phyloP scores from a whole-genome alignment of 92 coral and sea anemone genomes.

The Phymanthus crucifer region DNA sequence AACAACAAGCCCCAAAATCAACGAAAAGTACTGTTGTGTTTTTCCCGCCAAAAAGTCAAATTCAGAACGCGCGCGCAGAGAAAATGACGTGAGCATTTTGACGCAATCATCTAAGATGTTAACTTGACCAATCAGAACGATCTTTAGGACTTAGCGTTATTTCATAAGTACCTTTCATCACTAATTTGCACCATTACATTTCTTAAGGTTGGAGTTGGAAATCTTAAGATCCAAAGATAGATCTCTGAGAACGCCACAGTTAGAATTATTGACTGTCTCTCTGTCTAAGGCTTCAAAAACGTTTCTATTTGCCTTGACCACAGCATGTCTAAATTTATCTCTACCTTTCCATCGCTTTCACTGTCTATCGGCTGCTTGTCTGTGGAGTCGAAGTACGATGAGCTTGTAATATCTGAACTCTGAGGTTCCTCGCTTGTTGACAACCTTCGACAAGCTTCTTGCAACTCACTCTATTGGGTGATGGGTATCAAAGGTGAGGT shows the following conservation, averaged over 20 bases:
- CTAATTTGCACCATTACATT: too few species aligned
- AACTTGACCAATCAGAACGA: too few species aligned
- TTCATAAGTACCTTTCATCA: too few species aligned
- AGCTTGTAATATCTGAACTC: background rate
- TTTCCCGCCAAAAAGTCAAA: too few species aligned
- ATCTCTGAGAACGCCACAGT: background rate
- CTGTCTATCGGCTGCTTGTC: constrained; percentile 37
- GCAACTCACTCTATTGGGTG: constrained; percentile 6
- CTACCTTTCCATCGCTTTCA: constrained; percentile 24
- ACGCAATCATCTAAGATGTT: too few species aligned
- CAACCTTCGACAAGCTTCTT: constrained; percentile 4
- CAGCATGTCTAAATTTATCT: background rate
- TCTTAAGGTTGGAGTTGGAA: background rate
- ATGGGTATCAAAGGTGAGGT: background rate
- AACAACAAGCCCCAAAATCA: too few species aligned
- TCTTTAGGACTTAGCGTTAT: too few species aligned
- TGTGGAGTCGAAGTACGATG: background rate
- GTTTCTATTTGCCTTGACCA: background rate
- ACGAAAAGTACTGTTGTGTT: too few species aligned
- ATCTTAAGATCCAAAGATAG: background rate
- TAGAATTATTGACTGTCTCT: background rate
- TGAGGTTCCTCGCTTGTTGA: background rate
- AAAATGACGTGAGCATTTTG: too few species aligned
- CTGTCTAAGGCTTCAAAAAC: background rate
- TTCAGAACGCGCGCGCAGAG: too few species aligned